Base-by-base conservation (phyloP, 2,113 vertebrate species). In the Willisornis vidua region DNA sequence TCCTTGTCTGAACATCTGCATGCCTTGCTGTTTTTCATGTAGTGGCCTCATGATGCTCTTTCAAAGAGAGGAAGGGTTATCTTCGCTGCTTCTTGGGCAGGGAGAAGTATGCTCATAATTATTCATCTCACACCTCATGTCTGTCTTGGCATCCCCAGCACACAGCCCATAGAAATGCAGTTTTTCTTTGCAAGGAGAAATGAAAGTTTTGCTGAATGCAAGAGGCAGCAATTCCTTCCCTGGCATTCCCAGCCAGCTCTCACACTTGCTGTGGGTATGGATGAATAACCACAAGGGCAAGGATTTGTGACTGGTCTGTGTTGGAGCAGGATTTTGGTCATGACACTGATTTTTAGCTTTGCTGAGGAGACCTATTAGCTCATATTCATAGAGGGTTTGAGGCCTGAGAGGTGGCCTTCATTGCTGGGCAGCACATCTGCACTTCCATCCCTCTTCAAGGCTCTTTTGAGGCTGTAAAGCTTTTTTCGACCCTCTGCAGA, bases 121-220 rank as follows among this genome's bases (percentile, higher is more conserved):
- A 15, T 23, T 49, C 14, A 24, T 7, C 48, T 57, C 2, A 0
- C 19, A 43, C 35, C 63, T 74, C 28, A 3, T 1, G 1, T 45
- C 10, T 57, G 19, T 70, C 46, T 70, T 66, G 41, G 55, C n/a
- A 81, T 9, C 17, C 12, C 6, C 11, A 65, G 67, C 9, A 33
- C 41, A 45, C n/a, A 55, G n/a, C 25, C 55, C 66, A 13, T 23
- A 46, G 62, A 86, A 71, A 28, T 28, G 23, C 48, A 55, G 9
- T 67, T 72, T 65, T 43, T 76, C 39, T 76, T 72, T 75, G 52
- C 25, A 72, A 68, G 33, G 31, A 75, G 58, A 76, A 76, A 23
- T 57, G 1, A 19, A 83, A 63, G 12, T 26, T 84, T 73, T 84
- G 33, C 29, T 84, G 77, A 37, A 49, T 24, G 29, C 33, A 59